Evolutionary conservation across 2,888 invertebrate genomes (phyloP).

Genomic region (Apamea crenata): DNA sequence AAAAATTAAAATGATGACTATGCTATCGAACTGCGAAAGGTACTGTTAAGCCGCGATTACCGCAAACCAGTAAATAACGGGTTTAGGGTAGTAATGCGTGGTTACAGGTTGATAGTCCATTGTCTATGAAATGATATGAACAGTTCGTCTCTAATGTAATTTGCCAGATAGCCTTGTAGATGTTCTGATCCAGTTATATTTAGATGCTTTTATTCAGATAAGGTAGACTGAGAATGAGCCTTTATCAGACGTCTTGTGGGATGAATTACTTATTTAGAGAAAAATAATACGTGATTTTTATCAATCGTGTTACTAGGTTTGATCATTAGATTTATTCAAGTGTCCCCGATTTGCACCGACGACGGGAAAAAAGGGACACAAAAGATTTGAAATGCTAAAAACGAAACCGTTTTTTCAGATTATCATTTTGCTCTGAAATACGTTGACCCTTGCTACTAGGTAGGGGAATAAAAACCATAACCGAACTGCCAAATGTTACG

Average conservation of each 20-base stretch:
- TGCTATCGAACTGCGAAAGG: slow-evolving; percentile 10
- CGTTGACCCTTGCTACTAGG: slow-evolving; percentile 9
- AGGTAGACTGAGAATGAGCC: neutral
- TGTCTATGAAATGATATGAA: slow-evolving; percentile 15
- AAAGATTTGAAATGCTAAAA: slow-evolving; percentile 35
- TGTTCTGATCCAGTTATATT: neutral
- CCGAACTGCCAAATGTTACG: slow-evolving; percentile 27
- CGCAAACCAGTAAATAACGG: slow-evolving; percentile 27
- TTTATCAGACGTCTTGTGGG: neutral
- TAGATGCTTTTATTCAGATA: slow-evolving; percentile 7
- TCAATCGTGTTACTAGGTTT: neutral
- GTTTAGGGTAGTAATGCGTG: slow-evolving; percentile 16
- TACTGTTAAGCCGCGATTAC: neutral
- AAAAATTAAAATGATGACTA: slow-evolving; percentile 8
- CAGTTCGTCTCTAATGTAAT: neutral
- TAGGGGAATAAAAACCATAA: slow-evolving; percentile 11
- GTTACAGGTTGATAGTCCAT: slow-evolving; percentile 34
- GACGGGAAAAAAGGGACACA: neutral
- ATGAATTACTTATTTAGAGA: neutral
- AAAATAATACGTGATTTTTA: neutral
- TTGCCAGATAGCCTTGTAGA: slow-evolving; percentile 5
- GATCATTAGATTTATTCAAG: neutral
- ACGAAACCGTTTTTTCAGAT: slow-evolving; percentile 15
- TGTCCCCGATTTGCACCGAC: neutral
- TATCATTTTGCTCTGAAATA: slow-evolving; percentile 21